A percentile compares a stretch with the other conserved stretches of the same genome.
phyloP scores from a whole-genome alignment of 2,113 vertebrate genomes.

The Okapia johnstoni region DNA sequence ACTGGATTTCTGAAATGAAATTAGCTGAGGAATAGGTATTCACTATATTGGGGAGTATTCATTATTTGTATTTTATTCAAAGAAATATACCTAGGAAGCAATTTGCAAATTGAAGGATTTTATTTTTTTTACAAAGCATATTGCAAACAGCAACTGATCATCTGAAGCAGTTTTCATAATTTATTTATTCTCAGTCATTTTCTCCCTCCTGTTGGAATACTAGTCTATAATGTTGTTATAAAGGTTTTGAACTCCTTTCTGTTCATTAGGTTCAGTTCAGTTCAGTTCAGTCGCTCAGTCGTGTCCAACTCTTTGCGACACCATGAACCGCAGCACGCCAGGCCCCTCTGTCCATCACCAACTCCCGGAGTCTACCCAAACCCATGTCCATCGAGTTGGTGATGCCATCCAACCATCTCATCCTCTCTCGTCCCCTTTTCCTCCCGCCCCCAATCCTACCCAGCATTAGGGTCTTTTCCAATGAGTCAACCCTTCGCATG shows the following conservation, averaged over 20 bases:
- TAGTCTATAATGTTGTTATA: not conserved
- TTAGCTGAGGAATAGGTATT: not conserved
- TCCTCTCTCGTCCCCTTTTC: too few relatives aligned
- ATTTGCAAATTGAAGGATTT: not conserved
- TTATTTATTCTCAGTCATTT: not conserved
- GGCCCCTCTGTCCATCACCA: not conserved
- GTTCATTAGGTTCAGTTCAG: not conserved
- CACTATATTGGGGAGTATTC: not conserved
- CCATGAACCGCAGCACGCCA: not conserved
- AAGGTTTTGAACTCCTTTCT: constrained; percentile 13
- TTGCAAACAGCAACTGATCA: not conserved
- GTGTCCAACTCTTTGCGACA: not conserved
- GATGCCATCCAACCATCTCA: too few relatives aligned
- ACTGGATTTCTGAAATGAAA: not conserved
- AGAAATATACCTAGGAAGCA: not conserved
- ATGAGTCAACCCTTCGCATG: too few relatives aligned
- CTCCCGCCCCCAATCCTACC: too few relatives aligned
- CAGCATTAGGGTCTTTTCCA: too few relatives aligned
- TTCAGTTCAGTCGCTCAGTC: too few relatives aligned
- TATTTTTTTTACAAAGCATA: not conserved
- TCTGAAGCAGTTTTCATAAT: not conserved
- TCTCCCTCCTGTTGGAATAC: not conserved
- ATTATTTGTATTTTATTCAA: constrained; percentile 11
- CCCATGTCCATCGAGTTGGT: too few relatives aligned
- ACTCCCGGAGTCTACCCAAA: not conserved